Evolutionary conservation across 1,140 invertebrate species (phyloP), one percentile per base, ranked within the genome.

Genomic region (Solenopsis invicta): DNA sequence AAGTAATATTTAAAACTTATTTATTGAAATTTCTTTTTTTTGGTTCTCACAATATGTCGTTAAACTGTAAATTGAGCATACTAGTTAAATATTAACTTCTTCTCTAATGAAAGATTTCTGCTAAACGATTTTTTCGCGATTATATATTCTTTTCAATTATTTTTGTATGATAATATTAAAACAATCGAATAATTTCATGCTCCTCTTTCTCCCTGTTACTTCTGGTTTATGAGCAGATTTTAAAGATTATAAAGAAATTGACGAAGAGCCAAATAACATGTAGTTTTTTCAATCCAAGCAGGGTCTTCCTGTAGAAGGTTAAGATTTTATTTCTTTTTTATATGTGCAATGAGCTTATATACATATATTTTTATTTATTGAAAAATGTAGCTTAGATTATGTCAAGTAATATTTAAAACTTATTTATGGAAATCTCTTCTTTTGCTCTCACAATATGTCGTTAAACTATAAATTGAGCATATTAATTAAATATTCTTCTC

Each of bases 221-320:
- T 41, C 16, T 66, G 34, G 18, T 24, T 16, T 16, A 37, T 18
- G 4, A 48, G 18, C 12, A 12, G 8, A 56, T 34, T 52, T 61
- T 61, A 59, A 76, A 76, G 34, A 69, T 71, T n/a, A 24, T 41
- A 13, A 69, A 80, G 18, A 9, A 52, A 52, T 78, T 29, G 13
- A 45, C 29, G n/a, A 45, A 45, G 21, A 4, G 9, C 16, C 13
- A n/a, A 56, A 34, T 29, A 34, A 54, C 1, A 6, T 1, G n/a
- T 21, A 8, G 2, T 41, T 56, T 21, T 21, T 64, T 8, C 16
- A 64, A 34, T 34, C 6, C n/a, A 29, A 64, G 4, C 13, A 12
- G 13, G 16, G 29, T 62, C 24, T 13, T 1, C 29, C 5, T 41
- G 41, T 41, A 41, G 18, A n/a, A n/a, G n/a, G n/a, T n/a, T n/a